Conservation (phyloP, 2,113 vertebrate species). For the Myrmecophaga tridactyla region DNA sequence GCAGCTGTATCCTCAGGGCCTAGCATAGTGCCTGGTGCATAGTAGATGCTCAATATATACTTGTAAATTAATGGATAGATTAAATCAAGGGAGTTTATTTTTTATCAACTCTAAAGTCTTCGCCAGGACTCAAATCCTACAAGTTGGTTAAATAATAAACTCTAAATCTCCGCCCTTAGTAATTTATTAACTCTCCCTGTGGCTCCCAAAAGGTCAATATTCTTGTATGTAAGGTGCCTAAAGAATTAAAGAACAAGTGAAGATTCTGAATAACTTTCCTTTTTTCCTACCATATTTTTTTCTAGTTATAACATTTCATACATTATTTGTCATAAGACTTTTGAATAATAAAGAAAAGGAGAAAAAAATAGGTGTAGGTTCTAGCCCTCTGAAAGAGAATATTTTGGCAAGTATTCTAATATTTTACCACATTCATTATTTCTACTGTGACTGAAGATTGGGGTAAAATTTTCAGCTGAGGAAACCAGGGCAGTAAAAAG, state of each 20-base stretch:
- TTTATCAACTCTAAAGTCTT: neutral
- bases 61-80: neutral
- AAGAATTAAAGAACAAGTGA: neutral
- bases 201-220: neutral
- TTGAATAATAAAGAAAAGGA: neutral
- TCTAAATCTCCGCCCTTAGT: neutral
- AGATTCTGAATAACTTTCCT: slow-evolving; percentile 5
- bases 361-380: neutral
- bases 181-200: neutral
- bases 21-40: neutral
- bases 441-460: neutral
- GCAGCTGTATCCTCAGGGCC: neutral
- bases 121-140: neutral
- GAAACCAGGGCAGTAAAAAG: slow-evolving; percentile 7
- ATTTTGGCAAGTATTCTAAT: neutral
- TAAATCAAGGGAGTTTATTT: neutral
- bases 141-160: slow-evolving; percentile 20
- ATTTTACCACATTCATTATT: neutral
- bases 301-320: neutral
- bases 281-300: neutral
- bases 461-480: slow-evolving; percentile 17
- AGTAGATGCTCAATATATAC: neutral
- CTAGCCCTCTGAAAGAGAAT: neutral
- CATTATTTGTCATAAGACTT: neutral
- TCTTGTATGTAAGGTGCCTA: neutral